Base-by-base conservation (phyloP, 2,797 vertebrate genomes). In the Bufotes viridis region DNA sequence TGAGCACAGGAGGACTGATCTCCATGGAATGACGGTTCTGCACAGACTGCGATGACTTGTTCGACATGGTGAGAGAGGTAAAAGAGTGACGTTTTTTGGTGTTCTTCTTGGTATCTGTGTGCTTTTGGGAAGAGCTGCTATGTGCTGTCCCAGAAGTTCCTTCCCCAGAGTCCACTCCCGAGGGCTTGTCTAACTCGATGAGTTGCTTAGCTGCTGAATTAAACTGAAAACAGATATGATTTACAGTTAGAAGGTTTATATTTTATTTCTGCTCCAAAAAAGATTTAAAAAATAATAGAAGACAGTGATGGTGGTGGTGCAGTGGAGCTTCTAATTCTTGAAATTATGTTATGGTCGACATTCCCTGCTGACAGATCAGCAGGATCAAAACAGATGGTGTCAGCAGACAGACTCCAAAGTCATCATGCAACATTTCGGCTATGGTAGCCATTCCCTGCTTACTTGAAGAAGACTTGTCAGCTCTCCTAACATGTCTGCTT, bases 11-110 rank as follows among this genome's bases (percentile, higher is more conserved):
- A 42, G 98, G 97, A n/a, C 98, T 99, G 90, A 99, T 99, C 93
- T 99, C 98, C 98, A 99, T 97, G 85, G 98, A 99, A 95, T 99
- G 98, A 78, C 98, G 96, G 91, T 99, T 96, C n/a, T 98, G 98
- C 87, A 96, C 95, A 22, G 97, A 97, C 91, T 98, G 96, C 24
- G 96, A 95, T 63, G 97, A 96, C 91, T 99, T 99, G 95, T 97
- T 98, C 89, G 98, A 98, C 98, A 98, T 99, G 86, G 97, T 99
- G 90, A 99, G 97, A 58, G 98, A 99, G 84, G 98, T 99, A 94
- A 99, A 99, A 87, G 98, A 99, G 94, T 99, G 98, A 3, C 98
- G 95, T 93, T 99, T 99, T 96, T 98, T 98, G 94, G 96, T 98
- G 96, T 99, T 99, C 96, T 99, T 99, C 96, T 99, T 99, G 86